Evolutionary conservation across 2,888 invertebrate species (phyloP).

Genomic region (Orchesellides sinensis): DNA sequence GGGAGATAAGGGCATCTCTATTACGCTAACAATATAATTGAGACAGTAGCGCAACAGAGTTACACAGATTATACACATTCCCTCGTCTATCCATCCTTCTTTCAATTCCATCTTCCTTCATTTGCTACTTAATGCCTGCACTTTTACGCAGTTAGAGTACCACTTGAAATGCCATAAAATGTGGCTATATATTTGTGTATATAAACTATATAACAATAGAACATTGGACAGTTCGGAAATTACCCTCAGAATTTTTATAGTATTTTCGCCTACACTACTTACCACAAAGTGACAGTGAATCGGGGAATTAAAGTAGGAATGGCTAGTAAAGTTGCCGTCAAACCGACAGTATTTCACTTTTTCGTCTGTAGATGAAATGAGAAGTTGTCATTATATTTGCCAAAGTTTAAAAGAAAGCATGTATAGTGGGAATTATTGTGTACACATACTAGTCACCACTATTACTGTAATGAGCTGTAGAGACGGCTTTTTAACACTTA

Average conservation of each 20-base stretch:
- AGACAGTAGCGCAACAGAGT: not conserved
- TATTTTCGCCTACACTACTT: not conserved
- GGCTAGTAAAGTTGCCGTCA: not conserved
- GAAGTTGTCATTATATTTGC: no score
- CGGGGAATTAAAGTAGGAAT: not conserved
- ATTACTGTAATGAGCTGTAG: no score
- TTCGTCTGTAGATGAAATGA: no score
- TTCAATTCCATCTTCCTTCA: not conserved
- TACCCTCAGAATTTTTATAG: constrained; percentile 1
- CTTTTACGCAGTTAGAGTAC: constrained; percentile 10
- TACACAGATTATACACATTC: not conserved
- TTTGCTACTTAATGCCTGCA: constrained; percentile 8
- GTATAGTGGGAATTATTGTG: no score
- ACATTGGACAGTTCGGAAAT: not conserved
- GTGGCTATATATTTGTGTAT: no score
- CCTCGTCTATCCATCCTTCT: not conserved
- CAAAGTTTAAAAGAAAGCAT: no score
- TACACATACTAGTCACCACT: no score
- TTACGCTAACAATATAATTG: constrained; percentile 47
- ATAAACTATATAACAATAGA: not conserved
- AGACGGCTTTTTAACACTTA: no score
- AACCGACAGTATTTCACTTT: not conserved
- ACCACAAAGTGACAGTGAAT: not conserved
- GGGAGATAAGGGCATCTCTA: constrained; percentile 55
- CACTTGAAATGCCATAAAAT: constrained; percentile 28